A percentile compares a stretch with the other conserved stretches of the same genome.
These are phyloP conservation scores for Tupaia chinensis DNA, from an alignment of 2,113 vertebrate genomes.

Conservation along the genomic window DNA sequence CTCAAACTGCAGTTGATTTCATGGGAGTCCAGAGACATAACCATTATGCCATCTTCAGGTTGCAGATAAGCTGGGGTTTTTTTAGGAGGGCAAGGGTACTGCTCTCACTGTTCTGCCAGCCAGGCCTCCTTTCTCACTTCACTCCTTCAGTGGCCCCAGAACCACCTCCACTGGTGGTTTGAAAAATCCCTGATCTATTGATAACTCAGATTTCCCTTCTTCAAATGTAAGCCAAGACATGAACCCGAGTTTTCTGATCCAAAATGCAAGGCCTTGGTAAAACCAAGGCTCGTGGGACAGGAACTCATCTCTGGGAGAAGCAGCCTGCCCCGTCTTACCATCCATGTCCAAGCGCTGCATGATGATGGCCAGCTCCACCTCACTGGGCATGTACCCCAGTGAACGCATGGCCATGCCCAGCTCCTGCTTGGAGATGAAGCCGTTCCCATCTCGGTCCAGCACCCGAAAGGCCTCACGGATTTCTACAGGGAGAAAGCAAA, in stretches of 20 bases:
- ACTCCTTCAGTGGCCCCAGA: not conserved
- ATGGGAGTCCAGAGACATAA: too few relatives aligned
- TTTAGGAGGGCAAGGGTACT: too few relatives aligned
- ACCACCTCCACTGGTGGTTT: not conserved
- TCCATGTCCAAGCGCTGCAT: conserved; percentile 99
- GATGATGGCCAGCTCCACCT: conserved; percentile 99
- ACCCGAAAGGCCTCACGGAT: conserved; percentile 98
- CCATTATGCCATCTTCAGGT: too few relatives aligned
- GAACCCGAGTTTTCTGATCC: not conserved
- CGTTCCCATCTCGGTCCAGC: conserved; percentile 98
- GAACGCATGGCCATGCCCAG: conserved; percentile 99
- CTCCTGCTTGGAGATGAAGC: conserved; percentile 99
- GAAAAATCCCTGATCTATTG: not conserved
- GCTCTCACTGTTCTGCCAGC: too few relatives aligned
- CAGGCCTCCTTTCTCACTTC: not conserved
- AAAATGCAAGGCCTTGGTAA: not conserved
- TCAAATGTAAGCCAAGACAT: not conserved
- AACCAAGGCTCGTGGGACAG: rapidly evolving
- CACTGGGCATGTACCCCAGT: conserved; percentile 99
- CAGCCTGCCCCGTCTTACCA: conserved; percentile 87
- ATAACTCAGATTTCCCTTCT: not conserved
- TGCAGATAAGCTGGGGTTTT: too few relatives aligned
- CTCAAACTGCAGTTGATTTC: too few relatives aligned
- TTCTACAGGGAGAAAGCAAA: conserved; percentile 89
- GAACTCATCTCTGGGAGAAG: rapidly evolving